Percentiles rank a stretch among this genome's conserved stretches.
phyloP scores from a whole-genome alignment of 1,140 invertebrate species.

The Dreissena rostriformis region DNA sequence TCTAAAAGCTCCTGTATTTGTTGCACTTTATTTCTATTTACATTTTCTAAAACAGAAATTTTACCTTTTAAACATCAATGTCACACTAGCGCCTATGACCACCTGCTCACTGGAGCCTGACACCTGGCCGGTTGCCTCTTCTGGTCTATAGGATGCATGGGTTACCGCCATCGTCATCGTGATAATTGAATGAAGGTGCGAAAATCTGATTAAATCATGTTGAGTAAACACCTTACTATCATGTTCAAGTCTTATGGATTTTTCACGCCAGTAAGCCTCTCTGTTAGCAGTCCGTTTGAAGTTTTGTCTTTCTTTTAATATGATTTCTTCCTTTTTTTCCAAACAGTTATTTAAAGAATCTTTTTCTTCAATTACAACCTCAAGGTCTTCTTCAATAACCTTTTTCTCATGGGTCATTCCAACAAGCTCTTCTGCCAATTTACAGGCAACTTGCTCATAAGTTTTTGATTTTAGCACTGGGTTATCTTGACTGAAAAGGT shows the following conservation, averaged over 20 bases:
- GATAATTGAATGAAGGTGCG: too few species aligned
- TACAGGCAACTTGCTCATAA: background rate
- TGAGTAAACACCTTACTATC: background rate
- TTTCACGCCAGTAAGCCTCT: constrained; percentile 25
- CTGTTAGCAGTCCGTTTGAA: constrained; percentile 14
- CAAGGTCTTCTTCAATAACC: constrained; percentile 1
- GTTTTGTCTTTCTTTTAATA: background rate
- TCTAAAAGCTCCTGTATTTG: background rate
- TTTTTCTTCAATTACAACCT: background rate
- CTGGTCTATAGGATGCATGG: too few species aligned
- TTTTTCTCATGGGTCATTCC: background rate
- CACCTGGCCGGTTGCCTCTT: too few species aligned
- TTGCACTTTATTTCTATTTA: background rate
- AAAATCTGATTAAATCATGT: too few species aligned
- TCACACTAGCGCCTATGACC: too few species aligned
- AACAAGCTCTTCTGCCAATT: background rate
- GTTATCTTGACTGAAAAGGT: background rate
- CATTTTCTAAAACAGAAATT: background rate
- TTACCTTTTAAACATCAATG: background rate
- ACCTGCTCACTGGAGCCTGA: too few species aligned
- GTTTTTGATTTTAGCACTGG: background rate
- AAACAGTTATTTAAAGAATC: constrained; percentile 8
- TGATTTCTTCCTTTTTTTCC: background rate
- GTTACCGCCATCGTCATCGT: too few species aligned
- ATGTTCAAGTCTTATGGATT: background rate